phyloP scores from a whole-genome alignment of 1,140 invertebrate species.

The Temnothorax nylanderi region DNA sequence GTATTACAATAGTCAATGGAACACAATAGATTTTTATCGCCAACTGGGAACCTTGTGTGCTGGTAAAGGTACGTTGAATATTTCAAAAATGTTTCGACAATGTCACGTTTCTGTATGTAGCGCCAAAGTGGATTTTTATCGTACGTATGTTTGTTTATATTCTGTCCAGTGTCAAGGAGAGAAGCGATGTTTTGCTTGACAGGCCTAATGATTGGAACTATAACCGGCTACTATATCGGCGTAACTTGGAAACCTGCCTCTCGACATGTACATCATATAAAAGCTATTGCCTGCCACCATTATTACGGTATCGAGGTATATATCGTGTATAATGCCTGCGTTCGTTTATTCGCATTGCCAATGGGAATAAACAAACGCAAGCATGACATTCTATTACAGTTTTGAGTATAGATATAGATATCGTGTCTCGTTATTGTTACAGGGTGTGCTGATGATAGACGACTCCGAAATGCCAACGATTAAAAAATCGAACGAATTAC shows the following conservation, averaged over 20 bases:
- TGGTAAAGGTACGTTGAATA: slow-evolving; percentile 75
- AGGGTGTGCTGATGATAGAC: slow-evolving; percentile 87
- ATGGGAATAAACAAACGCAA: no score
- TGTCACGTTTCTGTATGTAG: slow-evolving; percentile 13
- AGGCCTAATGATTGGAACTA: slow-evolving; percentile 84
- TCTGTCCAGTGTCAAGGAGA: slow-evolving; percentile 82
- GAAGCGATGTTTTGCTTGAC: slow-evolving; percentile 85
- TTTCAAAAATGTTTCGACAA: slow-evolving; percentile 54
- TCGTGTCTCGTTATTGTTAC: neutral
- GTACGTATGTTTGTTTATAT: slow-evolving; percentile 42
- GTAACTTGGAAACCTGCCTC: slow-evolving; percentile 78
- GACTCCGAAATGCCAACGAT: slow-evolving; percentile 87
- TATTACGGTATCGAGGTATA: slow-evolving; percentile 86
- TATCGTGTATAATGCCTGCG: neutral
- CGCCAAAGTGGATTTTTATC: slow-evolving; percentile 5
- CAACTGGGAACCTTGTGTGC: slow-evolving; percentile 73
- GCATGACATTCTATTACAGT: neutral
- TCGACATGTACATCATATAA: slow-evolving; percentile 84
- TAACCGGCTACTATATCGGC: slow-evolving; percentile 85
- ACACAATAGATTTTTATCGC: slow-evolving; percentile 77
- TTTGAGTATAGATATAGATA: slow-evolving; percentile 24
- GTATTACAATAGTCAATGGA: slow-evolving; percentile 77
- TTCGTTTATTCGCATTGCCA: no score
- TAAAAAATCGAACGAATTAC: slow-evolving; percentile 87
- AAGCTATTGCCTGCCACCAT: slow-evolving; percentile 85